Base-by-base conservation (phyloP, 2,113 vertebrate species). In the Herpetotheres cachinnans region DNA sequence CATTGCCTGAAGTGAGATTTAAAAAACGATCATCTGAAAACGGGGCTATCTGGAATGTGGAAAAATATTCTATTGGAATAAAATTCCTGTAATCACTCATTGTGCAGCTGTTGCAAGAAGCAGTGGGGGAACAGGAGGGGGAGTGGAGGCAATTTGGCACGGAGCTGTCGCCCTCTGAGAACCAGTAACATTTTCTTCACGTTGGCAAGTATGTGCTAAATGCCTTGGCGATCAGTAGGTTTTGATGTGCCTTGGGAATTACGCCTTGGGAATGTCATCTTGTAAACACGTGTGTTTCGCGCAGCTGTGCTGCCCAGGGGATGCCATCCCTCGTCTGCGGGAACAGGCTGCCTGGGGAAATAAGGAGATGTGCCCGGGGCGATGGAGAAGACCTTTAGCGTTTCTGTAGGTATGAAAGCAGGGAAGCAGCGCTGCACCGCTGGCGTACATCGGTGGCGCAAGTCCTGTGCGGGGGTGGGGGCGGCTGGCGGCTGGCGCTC, bases 351-450 rank as follows among this genome's bases (percentile, higher is more conserved):
- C 65, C 40, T 0, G 32, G 47, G 70, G 34, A 40, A 25, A 3
- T 14, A 3, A 13, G 14, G 5, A 1, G 2, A 2, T 0, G 27
- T 3, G 8, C 42, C 0, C 4, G 16, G 85, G 38, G 22, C 10
- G 59, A 8, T 1, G 1, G 59, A 20, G 49, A 3, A 18, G 63
- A 6, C 26, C 65, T 29, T 29, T 9, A 17, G 73, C 4, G 17
- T 16, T 42, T 22, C 50, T 36, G 16, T 29, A 0, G 2, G 40
- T 7, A 2, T 8, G 34, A 0, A 7, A 2, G 11, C 0, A 2
- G 54, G 0, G 78, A 2, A 5, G 69, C 38, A 5, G 63, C 36
- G 42, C 42, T 42, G n/a, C n/a, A n/a, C n/a, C n/a, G n/a, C n/a
- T n/a, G n/a, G n/a, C n/a, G n/a, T n/a, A n/a, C 11, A 1, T 7